Conservation (phyloP, 2,113 vertebrate genomes). For the Poecilia latipinna region DNA sequence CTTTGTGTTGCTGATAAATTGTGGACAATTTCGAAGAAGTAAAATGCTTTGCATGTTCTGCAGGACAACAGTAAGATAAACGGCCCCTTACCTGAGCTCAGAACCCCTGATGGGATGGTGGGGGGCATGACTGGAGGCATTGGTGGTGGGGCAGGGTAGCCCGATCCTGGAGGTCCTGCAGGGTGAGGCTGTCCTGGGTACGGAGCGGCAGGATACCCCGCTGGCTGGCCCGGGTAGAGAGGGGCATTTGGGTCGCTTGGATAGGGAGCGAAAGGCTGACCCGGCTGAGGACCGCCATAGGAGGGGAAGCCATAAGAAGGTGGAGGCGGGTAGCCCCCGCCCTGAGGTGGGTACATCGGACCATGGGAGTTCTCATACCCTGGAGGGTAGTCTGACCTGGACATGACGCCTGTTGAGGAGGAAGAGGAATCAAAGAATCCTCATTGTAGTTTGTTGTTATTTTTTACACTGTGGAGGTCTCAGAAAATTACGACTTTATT, state of each 20-base stretch:
- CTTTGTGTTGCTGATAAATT: no score
- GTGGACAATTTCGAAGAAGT: no score
- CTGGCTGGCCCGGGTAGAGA: slow-evolving; percentile 70
- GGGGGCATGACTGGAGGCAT: slow-evolving; percentile 79
- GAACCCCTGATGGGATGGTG: slow-evolving; percentile 71
- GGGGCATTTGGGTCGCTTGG: slow-evolving; percentile 65
- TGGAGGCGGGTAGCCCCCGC: slow-evolving; percentile 72
- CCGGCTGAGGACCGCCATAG: slow-evolving; percentile 72
- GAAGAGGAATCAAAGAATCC: neutral
- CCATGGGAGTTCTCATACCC: slow-evolving; percentile 82
- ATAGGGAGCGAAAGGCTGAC: slow-evolving; percentile 69
- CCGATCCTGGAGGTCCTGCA: slow-evolving; percentile 48
- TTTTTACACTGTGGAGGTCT: no score
- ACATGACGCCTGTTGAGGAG: slow-evolving; percentile 78
- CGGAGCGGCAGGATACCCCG: slow-evolving; percentile 66
- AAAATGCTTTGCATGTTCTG: neutral
- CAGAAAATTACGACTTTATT: no score
- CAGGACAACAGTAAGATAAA: neutral
- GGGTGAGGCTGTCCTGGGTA: slow-evolving; percentile 75
- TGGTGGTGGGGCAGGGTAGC: slow-evolving; percentile 65
- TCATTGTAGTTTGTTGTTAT: no score
- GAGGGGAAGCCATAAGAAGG: slow-evolving; percentile 73
- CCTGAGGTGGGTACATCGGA: slow-evolving; percentile 76
- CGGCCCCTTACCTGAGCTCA: slow-evolving; percentile 81
- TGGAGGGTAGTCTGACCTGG: slow-evolving; percentile 86